Conservation (phyloP, 1,140 invertebrate species). For the Leptoteleia sp. region DNA sequence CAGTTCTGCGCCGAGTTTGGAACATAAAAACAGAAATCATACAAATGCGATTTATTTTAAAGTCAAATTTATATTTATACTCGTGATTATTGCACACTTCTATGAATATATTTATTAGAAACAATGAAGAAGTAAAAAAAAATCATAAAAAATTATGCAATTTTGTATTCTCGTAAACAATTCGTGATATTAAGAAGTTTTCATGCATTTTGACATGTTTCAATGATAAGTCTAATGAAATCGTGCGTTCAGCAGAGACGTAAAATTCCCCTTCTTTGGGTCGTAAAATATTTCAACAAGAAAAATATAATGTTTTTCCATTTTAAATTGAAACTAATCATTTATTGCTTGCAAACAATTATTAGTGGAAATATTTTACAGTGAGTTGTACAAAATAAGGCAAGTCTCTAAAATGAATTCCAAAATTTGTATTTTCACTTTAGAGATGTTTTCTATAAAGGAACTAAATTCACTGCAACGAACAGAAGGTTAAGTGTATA, state of each 20-base stretch:
- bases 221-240: slow-evolving; percentile 6
- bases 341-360: too few species aligned
- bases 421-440: too few species aligned
- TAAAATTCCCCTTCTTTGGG: slow-evolving; percentile 6
- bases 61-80: slow-evolving; percentile 22
- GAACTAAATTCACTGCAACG: too few species aligned
- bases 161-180: slow-evolving; percentile 6
- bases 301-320: too few species aligned
- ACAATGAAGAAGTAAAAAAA: slow-evolving; percentile 16
- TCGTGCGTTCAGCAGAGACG: too few species aligned
- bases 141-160: slow-evolving; percentile 8
- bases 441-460: too few species aligned
- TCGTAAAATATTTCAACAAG: neutral
- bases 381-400: too few species aligned
- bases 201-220: slow-evolving; percentile 11
- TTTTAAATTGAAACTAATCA: slow-evolving; percentile 1
- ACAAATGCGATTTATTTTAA: slow-evolving; percentile 18
- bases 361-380: too few species aligned
- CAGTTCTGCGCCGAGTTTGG: slow-evolving; percentile 3
- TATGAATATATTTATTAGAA: slow-evolving; percentile 28
- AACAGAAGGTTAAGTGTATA: too few species aligned
- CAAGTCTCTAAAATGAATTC: too few species aligned
- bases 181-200: slow-evolving; percentile 11
- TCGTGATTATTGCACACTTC: slow-evolving; percentile 1
- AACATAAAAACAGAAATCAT: slow-evolving; percentile 16